Evolutionary conservation across 2,113 vertebrate species (phyloP).

Genomic region (Formicarius rufipectus): DNA sequence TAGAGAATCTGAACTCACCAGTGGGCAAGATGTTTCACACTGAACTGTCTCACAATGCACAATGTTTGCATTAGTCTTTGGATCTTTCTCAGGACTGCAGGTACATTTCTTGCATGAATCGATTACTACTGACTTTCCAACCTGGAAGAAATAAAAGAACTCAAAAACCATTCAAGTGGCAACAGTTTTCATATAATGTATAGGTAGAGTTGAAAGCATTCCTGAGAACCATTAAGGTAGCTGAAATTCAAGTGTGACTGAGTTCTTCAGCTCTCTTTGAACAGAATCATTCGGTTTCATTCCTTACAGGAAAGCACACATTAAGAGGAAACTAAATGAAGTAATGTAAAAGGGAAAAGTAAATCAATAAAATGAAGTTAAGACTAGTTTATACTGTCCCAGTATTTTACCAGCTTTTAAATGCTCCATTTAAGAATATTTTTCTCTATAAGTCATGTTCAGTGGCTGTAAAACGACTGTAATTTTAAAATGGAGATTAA

Average conservation of each 20-base stretch:
- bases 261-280: background rate
- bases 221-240: background rate
- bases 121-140: background rate
- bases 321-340: background rate
- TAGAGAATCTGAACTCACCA: constrained; percentile 43
- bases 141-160: background rate
- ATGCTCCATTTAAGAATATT: background rate
- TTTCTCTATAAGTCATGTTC: background rate
- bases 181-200: background rate
- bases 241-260: background rate
- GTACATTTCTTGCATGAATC: constrained; percentile 65
- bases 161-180: background rate
- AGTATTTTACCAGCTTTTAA: background rate
- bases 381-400: background rate
- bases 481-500: background rate
- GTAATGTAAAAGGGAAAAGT: background rate
- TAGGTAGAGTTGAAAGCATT: background rate
- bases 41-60: constrained; percentile 61
- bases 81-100: constrained; percentile 69
- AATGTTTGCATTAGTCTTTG: background rate
- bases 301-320: background rate
- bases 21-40: constrained; percentile 74
- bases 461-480: background rate
- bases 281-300: background rate
- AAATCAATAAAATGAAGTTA: background rate